phyloP scores from a whole-genome alignment of 2,797 vertebrate species.

The Poecile montanus region DNA sequence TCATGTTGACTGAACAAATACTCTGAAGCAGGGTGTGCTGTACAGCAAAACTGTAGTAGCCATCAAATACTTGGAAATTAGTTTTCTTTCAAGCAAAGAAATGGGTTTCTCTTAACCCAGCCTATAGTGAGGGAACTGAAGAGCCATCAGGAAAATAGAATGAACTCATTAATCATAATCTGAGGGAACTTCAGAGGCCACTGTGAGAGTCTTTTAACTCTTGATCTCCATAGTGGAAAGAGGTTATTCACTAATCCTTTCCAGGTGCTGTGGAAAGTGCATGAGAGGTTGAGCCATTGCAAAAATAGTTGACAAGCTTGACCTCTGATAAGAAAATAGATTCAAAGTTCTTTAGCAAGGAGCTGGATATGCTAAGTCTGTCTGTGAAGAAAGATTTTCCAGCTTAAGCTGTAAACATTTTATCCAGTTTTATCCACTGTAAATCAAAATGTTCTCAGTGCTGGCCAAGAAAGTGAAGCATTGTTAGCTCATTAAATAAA shows the following conservation, averaged over 20 bases:
- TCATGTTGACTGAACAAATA: not conserved
- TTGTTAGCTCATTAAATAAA: not conserved
- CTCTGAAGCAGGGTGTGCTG: not conserved
- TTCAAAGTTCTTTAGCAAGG: not conserved
- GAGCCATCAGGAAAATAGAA: not conserved
- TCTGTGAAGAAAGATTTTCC: not conserved
- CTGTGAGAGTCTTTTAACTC: not conserved
- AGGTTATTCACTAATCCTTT: not conserved
- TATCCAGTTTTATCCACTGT: not conserved
- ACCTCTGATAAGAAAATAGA: slow-evolving; percentile 13
- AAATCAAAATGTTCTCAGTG: slow-evolving; percentile 6
- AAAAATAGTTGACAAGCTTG: not conserved
- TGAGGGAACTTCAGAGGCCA: not conserved
- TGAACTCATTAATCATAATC: not conserved
- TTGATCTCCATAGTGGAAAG: not conserved
- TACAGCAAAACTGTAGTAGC: not conserved
- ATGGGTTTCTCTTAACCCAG: not conserved
- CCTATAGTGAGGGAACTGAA: not conserved
- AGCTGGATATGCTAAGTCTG: not conserved
- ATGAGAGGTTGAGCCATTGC: not conserved
- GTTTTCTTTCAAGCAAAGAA: not conserved
- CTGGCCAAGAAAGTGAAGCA: not conserved
- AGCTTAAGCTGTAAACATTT: not conserved
- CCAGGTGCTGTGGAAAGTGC: not conserved
- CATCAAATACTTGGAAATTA: not conserved